Evolutionary conservation across 2,113 vertebrate species (phyloP).

Genomic region (Pholis gunnellus): DNA sequence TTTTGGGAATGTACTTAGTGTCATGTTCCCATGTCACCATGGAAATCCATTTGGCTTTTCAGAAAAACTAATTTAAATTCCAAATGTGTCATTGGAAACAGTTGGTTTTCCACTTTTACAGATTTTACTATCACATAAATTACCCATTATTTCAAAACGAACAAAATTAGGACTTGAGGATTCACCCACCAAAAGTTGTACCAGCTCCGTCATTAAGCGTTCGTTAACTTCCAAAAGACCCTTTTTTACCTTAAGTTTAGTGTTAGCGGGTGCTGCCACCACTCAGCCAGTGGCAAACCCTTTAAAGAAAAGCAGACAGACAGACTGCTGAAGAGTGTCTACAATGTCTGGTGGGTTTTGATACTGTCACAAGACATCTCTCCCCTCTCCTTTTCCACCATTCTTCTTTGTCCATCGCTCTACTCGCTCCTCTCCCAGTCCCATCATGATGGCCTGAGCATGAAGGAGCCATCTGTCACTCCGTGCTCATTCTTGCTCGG

Average conservation of each 20-base stretch:
- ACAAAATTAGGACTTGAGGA: background rate
- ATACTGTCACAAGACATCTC: slow-evolving; percentile 78
- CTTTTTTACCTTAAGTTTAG: slow-evolving; percentile 16
- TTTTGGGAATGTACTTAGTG: background rate
- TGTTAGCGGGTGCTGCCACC: slow-evolving; percentile 36
- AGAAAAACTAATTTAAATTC: background rate
- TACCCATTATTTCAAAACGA: background rate
- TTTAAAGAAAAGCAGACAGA: slow-evolving; percentile 65
- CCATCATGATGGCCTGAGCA: slow-evolving; percentile 79
- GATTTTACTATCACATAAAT: background rate
- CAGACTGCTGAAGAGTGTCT: slow-evolving; percentile 55
- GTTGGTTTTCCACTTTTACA: background rate
- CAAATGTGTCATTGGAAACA: background rate
- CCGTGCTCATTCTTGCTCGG: slow-evolving; percentile 62
- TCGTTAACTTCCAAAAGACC: slow-evolving; percentile 52
- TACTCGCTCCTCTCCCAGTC: slow-evolving; percentile 54
- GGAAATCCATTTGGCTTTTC: background rate
- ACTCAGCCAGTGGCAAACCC: slow-evolving; percentile 55
- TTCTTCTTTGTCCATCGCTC: slow-evolving; percentile 63
- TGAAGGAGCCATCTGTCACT: slow-evolving; percentile 79
- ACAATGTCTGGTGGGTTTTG: slow-evolving; percentile 75
- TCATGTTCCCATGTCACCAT: background rate
- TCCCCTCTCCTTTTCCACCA: slow-evolving; percentile 56
- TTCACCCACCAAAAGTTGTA: background rate
- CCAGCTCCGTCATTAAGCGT: slow-evolving; percentile 53